These are phyloP conservation scores for Zaprionus inermis DNA, from an alignment of 1,140 invertebrate genomes.

Conservation along the genomic window DNA sequence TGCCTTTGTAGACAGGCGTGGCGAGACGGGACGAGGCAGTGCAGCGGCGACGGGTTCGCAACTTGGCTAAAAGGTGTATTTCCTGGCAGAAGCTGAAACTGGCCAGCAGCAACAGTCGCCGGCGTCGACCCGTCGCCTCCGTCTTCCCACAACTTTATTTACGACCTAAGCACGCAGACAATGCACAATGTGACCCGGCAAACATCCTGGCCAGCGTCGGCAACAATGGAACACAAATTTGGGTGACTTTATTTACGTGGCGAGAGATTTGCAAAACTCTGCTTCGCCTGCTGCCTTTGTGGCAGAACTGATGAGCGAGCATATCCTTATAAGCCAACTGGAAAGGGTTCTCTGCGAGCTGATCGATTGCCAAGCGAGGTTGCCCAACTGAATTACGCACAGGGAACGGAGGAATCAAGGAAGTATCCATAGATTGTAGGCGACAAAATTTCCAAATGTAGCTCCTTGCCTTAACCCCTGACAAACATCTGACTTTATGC, in stretches of 20 bases:
- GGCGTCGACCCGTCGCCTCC: background rate
- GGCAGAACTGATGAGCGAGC: slow-evolving; percentile 10
- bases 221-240: slow-evolving; percentile 22
- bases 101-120: slow-evolving; percentile 18
- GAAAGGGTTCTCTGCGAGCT: background rate
- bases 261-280: background rate
- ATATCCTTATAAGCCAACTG: background rate
- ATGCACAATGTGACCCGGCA: slow-evolving; percentile 13
- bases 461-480: no score
- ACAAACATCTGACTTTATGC: no score
- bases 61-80: slow-evolving; percentile 47
- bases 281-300: background rate
- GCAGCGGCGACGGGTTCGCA: slow-evolving; percentile 6
- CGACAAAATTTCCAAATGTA: background rate
- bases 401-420: background rate
- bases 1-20: slow-evolving; percentile 18
- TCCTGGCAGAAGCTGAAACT: slow-evolving; percentile 25
- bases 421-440: background rate
- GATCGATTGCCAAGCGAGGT: slow-evolving; percentile 6
- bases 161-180: slow-evolving; percentile 27
- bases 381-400: background rate
- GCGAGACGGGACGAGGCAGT: no score
- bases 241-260: slow-evolving; percentile 9
- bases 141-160: slow-evolving; percentile 24
- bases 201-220: background rate